Evolutionary conservation across 2,888 invertebrate genomes (phyloP).

Genomic region (Siphonodentalium dalli): DNA sequence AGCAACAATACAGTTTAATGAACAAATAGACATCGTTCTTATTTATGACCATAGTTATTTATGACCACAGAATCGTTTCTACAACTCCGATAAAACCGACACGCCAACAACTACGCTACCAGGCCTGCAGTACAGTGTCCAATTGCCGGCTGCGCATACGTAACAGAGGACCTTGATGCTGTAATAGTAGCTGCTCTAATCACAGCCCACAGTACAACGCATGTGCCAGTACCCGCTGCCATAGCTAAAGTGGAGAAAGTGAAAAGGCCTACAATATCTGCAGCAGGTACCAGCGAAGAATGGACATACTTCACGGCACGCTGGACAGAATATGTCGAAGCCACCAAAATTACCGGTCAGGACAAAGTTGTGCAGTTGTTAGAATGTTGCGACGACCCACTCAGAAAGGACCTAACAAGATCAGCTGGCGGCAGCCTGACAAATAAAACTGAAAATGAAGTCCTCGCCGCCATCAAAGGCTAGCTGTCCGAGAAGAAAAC

Average conservation of each 20-base stretch:
- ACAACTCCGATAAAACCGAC: too few relatives aligned
- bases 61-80: constrained; percentile 19
- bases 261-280: neutral
- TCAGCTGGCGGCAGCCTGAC: neutral
- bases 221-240: neutral
- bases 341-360: neutral
- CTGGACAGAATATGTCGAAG: neutral
- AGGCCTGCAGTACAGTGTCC: constrained; percentile 23
- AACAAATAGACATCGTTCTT: too few relatives aligned
- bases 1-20: too few relatives aligned
- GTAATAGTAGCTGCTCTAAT: neutral
- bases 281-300: neutral
- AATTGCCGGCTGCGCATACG: constrained; percentile 16
- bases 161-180: neutral
- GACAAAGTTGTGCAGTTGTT: neutral
- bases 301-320: neutral
- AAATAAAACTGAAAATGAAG: neutral
- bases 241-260: neutral
- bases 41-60: too few relatives aligned
- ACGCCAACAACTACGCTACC: neutral
- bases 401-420: constrained; percentile 1
- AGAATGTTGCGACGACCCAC: neutral
- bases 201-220: neutral
- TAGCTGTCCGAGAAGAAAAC: constrained; percentile 1
- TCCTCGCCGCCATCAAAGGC: neutral